Evolutionary conservation across 2,113 vertebrate genomes (phyloP).

Genomic region (Malurus melanocephalus): DNA sequence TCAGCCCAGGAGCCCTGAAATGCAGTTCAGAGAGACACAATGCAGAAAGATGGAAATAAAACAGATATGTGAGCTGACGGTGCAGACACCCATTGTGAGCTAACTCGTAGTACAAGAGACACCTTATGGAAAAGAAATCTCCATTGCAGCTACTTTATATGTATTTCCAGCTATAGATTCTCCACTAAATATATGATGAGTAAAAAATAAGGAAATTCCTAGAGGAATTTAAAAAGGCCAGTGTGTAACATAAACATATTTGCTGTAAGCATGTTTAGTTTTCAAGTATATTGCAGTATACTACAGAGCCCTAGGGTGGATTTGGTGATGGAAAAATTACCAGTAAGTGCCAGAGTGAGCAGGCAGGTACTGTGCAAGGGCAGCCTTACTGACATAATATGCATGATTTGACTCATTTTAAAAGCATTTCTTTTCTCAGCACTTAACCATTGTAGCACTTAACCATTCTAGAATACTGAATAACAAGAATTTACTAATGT

Average conservation of each 20-base stretch:
- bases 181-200: not conserved
- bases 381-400: not conserved
- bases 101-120: not conserved
- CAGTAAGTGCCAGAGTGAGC: not conserved
- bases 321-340: not conserved
- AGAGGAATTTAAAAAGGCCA: not conserved
- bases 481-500: conserved; percentile 43
- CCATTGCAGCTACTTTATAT: not conserved
- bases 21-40: not conserved
- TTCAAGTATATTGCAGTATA: not conserved
- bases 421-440: conserved; percentile 12
- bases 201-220: not conserved
- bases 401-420: conserved; percentile 25
- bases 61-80: accelerated
- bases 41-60: not conserved
- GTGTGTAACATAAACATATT: not conserved
- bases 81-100: not conserved
- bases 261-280: not conserved
- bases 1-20: not conserved
- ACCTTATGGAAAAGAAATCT: not conserved
- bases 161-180: not conserved
- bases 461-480: conserved; percentile 4
- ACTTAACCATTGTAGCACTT: conserved; percentile 22
- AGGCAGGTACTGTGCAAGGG: not conserved
- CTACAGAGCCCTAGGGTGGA: not conserved